phyloP scores from a whole-genome alignment of 2,113 vertebrate genomes.

The Alces alces region DNA sequence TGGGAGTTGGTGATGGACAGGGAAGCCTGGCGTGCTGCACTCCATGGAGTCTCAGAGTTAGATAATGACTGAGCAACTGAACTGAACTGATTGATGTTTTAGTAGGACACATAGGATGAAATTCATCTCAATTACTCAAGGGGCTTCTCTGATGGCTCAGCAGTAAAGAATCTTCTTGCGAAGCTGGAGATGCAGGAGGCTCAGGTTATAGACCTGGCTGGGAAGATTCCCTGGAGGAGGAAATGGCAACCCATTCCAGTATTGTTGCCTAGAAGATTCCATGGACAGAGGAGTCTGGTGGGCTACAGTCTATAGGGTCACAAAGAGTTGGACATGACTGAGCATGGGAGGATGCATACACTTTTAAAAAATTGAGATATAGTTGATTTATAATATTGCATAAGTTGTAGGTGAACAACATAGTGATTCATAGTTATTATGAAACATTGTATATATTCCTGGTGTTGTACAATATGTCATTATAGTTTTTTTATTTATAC shows the following conservation, averaged over 20 bases:
- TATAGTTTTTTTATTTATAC: neutral
- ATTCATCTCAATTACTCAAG: neutral
- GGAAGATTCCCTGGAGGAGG: neutral
- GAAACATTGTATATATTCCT: neutral
- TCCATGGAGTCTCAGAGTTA: neutral
- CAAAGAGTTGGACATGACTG: neutral
- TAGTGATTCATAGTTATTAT: neutral
- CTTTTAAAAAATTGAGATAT: neutral
- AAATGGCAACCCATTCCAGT: neutral
- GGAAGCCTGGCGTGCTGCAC: neutral
- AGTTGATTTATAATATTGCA: neutral
- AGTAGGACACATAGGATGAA: neutral
- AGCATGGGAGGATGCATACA: neutral
- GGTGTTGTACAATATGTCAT: neutral
- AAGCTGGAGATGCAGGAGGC: neutral
- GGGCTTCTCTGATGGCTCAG: neutral
- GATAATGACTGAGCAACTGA: neutral
- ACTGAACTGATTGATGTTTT: neutral
- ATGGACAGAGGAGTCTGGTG: neutral
- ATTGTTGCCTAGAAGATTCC: neutral
- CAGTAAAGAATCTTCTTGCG: neutral
- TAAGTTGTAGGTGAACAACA: neutral
- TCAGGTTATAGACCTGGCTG: neutral
- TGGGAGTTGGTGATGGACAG: neutral
- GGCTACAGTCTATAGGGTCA: neutral